phyloP scores from a whole-genome alignment of 2,113 vertebrate species.

The Hippocampus guttulatus region DNA sequence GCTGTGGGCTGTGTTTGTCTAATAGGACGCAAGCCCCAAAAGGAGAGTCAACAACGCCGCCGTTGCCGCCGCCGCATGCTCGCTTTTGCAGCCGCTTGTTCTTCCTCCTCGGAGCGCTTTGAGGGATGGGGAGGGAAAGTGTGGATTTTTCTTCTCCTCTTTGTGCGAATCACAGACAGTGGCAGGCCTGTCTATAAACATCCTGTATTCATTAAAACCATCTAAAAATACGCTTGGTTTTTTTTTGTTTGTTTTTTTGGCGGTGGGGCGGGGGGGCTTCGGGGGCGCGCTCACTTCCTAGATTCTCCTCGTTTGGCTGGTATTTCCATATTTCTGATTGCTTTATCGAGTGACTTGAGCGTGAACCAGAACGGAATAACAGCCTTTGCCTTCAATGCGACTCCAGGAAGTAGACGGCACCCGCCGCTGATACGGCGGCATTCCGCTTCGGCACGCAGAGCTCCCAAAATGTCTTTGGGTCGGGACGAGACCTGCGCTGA shows the following conservation, averaged over 20 bases:
- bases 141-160: constrained; percentile 75
- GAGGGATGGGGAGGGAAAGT: constrained; percentile 58
- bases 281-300: constrained; percentile 62
- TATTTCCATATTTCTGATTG: constrained; percentile 82
- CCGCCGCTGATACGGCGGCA: neutral
- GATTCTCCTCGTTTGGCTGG: constrained; percentile 55
- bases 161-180: constrained; percentile 76
- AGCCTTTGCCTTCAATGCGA: constrained; percentile 43
- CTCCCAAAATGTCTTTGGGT: neutral
- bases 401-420: neutral
- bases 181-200: constrained; percentile 75
- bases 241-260: neutral
- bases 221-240: constrained; percentile 75
- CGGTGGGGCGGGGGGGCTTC: neutral
- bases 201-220: constrained; percentile 82
- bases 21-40: constrained; percentile 68
- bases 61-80: constrained; percentile 58
- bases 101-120: constrained; percentile 63
- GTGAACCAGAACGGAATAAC: constrained; percentile 68
- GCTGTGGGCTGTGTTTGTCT: constrained; percentile 67
- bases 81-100: constrained; percentile 45
- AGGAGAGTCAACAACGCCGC: constrained; percentile 62
- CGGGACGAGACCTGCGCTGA: too few species aligned
- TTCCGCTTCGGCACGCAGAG: constrained; percentile 4
- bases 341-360: constrained; percentile 73